Base-by-base conservation (phyloP, 1,140 invertebrate species). In the Belonocnema kinseyi region DNA sequence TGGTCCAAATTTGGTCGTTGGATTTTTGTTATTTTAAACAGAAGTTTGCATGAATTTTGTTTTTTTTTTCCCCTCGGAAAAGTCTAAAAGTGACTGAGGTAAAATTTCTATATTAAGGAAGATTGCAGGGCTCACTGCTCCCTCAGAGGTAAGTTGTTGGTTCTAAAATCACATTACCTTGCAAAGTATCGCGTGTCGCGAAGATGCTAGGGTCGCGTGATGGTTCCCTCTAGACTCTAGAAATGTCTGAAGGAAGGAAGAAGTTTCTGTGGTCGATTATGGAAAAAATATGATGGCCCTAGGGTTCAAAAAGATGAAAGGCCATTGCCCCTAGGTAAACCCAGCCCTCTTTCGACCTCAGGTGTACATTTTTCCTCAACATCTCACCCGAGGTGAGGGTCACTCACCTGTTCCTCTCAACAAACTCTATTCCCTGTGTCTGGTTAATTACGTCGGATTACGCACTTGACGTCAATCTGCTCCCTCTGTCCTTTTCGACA, bases 261-360 rank as follows among this genome's bases (percentile, higher is more conserved):
- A 66, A 66, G 58, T 66, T 66, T 66, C 58, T 66, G 58, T 26
- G 58, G 58, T 66, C 58, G 58, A 66, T 66, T 66, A 66, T 66
- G 58, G 26, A 40, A 66, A 66, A 66, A 66, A 66, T 40, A 13
- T 66, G 58, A 26, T 66, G 58, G 58, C 58, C 26, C 13, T 66
- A 0, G 58, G 13, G 58, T 66, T 66, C 58, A 66, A 66, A 66
- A 66, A 40, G 26, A 58, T 8, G 40, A 12, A 40, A 61, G 58
- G 58, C 33, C 40, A 66, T 66, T 66, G 58, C 58, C 58, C 58
- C 26, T 66, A 40, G 33, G 58, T 66, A 16, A 66, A 66, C 58
- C 58, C 58, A 61, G 58, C 58, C 58, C 58, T 66, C 58, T 66
- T 66, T 66, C 3, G 40, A 66, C 58, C 58, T 66, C 58, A 26